Base-by-base conservation (phyloP, 1,140 invertebrate genomes). In the Drosophila leontia region DNA sequence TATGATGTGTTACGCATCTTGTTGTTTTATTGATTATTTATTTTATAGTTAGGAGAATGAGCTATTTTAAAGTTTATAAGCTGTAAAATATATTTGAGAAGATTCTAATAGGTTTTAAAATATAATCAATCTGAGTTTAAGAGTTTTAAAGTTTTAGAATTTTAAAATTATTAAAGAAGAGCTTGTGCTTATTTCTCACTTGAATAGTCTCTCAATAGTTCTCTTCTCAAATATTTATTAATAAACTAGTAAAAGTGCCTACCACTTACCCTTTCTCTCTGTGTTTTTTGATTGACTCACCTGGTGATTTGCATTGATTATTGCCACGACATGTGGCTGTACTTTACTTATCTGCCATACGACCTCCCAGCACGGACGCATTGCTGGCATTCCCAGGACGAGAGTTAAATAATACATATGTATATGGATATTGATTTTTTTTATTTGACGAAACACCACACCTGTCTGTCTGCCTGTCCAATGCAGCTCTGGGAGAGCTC, bases 11-110 rank as follows among this genome's bases (percentile, higher is more conserved):
- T 44, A 11, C 3, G 3, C 44, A 23, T 45, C 12, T 47, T 19
- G 11, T 44, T 44, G 19, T 1, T 23, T 3, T 23, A 13, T 26
- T 3, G 19, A 15, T 11, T 23, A 17, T 44, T 17, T 42, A 17
- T n/a, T 51, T 61, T 17, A 15, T 3, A 23, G 12, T 23, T 3
- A 0, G 8, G 3, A 97, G 88, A 99, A 99, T 91, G 96, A 98
- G 2, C 17, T 0, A 0, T 12, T 11, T 51, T 17, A 12, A 7
- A 1, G 7, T 7, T 53, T 35, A 2, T 19, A 35, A 19, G 13
- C 0, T 35, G 7, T 19, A 19, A 7, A 19, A 7, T 2, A 53
- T 17, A 6, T 12, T 51, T 13, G 0, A 8, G 0, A 1, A 11
- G 11, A 4, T 13, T 7, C 0, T 2, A 13, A 35, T 8, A 29